Evolutionary conservation across 2,113 vertebrate species (phyloP).

Genomic region (Baryphthengus martii): DNA sequence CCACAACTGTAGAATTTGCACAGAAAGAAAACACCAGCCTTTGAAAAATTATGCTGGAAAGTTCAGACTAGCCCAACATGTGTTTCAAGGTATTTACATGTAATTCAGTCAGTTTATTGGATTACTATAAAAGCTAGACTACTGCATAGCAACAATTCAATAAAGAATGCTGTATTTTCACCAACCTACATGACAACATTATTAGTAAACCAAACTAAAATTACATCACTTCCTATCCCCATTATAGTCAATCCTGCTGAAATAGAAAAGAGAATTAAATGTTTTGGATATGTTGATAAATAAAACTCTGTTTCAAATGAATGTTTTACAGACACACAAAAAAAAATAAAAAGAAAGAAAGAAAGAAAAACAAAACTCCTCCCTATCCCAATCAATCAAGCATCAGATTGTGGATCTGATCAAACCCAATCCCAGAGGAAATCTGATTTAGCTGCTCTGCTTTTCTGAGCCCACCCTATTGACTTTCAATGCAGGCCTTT

Average conservation of each 20-base stretch:
- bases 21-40: not conserved
- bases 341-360: not conserved
- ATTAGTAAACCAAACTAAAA: not conserved
- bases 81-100: not conserved
- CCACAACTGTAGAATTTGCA: not conserved
- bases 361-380: not conserved
- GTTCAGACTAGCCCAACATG: not conserved
- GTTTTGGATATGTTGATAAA: not conserved
- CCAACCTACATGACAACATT: not conserved
- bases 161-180: not conserved
- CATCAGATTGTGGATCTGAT: not conserved
- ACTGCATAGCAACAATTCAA: not conserved
- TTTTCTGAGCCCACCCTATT: not conserved
- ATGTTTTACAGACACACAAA: not conserved
- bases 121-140: not conserved
- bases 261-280: not conserved
- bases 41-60: not conserved
- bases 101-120: not conserved
- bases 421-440: not conserved
- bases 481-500: not conserved
- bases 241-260: not conserved
- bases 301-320: not conserved
- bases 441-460: not conserved
- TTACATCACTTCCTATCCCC: not conserved
- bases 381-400: not conserved